A percentile compares a stretch with the other conserved stretches of the same genome.
Evolutionary conservation across 2,113 vertebrate species (phyloP).

Genomic region (Diphyllodes magnificus): DNA sequence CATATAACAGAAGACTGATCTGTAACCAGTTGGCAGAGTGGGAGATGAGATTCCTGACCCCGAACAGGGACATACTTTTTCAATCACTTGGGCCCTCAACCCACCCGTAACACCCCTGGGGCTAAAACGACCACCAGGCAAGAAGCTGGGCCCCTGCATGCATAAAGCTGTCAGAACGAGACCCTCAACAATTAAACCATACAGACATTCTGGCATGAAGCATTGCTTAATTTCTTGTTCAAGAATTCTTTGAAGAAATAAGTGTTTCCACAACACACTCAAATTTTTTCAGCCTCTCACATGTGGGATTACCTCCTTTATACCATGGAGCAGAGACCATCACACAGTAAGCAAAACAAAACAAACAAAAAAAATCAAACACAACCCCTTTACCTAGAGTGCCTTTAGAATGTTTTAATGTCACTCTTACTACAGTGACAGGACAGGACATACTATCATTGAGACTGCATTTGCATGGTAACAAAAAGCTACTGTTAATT

Average conservation of each 20-base stretch:
- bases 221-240: neutral
- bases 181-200: neutral
- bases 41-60: neutral
- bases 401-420: neutral
- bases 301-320: neutral
- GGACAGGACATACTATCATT: neutral
- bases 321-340: neutral
- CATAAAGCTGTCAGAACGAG: neutral
- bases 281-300: neutral
- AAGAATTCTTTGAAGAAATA: neutral
- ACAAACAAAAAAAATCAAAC: neutral
- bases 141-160: neutral
- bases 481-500: neutral
- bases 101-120: neutral
- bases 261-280: neutral
- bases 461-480: neutral
- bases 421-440: neutral
- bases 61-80: neutral
- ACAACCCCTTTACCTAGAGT: neutral
- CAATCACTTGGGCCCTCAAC: neutral
- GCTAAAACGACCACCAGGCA: neutral
- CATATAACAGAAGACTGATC: neutral
- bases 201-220: neutral
- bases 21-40: neutral
- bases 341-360: neutral